Evolutionary conservation across 2,888 invertebrate species (phyloP), one percentile per base, ranked within the genome.

Genomic region (Fragum sueziense): DNA sequence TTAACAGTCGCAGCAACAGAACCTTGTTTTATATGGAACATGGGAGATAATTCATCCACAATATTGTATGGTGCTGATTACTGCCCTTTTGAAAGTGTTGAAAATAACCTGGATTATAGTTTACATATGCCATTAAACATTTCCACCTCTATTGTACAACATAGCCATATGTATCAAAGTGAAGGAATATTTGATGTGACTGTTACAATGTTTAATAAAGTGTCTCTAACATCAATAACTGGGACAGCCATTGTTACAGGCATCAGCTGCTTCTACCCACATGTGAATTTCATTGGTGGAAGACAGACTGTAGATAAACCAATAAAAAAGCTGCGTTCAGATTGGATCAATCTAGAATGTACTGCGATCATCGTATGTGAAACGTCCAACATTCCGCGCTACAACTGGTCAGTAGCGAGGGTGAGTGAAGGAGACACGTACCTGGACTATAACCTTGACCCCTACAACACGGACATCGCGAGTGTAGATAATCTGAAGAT

Each of bases 361-460:
- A 84, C 79, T 6, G 88, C 87, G 7, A 84, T 88, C 61, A 78
- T 89, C n/a, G 78, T 86, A 41, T 89, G 88, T 72, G 75, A 86
- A 51, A 82, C 80, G 1, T 82, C 87, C 0, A 75, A 77, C 9
- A 80, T 74, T 14, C 85, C 87, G 0, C 73, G 80, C 7, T 87
- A 86, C 74, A 54, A 77, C 17, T 88, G 88, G 88, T 82, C 79
- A 29, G 73, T 86, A 25, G 70, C 82, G 22, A 78, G 76, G 65
- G 75, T 88, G 2, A 41, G 71, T 9, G 84, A 83, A 52, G 86
- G 85, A 0, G 73, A 74, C 0, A 86, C 86, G 0, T 87, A 85
- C 47, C 76, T 88, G 34, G 84, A 88, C 29, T 82, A 82, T 67
- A 73, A 77, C 9, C 82, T 85, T 68, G 59, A 74, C 6, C 71